A percentile compares a stretch with the other conserved stretches of the same genome.
phyloP scores from a whole-genome alignment of 2,113 vertebrate genomes.

The Oreocharis arfaki region DNA sequence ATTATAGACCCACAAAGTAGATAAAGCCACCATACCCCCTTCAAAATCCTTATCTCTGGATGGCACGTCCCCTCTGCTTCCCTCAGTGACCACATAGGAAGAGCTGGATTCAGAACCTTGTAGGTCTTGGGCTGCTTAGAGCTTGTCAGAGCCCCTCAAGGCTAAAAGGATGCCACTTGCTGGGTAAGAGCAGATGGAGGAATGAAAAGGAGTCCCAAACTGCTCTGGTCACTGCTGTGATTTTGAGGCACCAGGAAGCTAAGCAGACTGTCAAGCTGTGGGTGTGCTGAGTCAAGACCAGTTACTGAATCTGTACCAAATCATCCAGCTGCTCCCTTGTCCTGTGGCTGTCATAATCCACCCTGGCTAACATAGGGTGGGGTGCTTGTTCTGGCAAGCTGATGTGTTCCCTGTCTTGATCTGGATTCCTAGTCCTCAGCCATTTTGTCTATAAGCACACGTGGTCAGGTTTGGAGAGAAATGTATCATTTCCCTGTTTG shows the following conservation, averaged over 20 bases:
- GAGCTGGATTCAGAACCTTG: not conserved
- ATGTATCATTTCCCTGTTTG: not conserved
- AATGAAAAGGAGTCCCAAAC: not conserved
- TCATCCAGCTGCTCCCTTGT: not conserved
- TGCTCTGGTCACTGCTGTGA: not conserved
- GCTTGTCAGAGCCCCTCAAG: not conserved
- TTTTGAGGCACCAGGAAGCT: not conserved
- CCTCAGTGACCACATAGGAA: not conserved
- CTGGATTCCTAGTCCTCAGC: not conserved
- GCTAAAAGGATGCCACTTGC: not conserved
- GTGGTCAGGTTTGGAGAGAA: not conserved
- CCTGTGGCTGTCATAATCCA: not conserved
- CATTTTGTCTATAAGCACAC: not conserved
- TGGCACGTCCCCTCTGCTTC: not conserved
- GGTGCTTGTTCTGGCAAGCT: not conserved
- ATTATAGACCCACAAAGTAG: not conserved
- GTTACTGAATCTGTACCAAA: not conserved
- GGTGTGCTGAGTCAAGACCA: not conserved
- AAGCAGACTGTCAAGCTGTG: not conserved
- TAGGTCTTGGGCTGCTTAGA: not conserved
- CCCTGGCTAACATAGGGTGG: not conserved
- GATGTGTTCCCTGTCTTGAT: not conserved
- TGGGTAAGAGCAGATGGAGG: not conserved
- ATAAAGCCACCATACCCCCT: not conserved
- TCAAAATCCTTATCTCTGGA: not conserved